These are phyloP conservation scores for Oppia nitens DNA, from an alignment of 1,140 invertebrate genomes.

Conservation along the genomic window DNA sequence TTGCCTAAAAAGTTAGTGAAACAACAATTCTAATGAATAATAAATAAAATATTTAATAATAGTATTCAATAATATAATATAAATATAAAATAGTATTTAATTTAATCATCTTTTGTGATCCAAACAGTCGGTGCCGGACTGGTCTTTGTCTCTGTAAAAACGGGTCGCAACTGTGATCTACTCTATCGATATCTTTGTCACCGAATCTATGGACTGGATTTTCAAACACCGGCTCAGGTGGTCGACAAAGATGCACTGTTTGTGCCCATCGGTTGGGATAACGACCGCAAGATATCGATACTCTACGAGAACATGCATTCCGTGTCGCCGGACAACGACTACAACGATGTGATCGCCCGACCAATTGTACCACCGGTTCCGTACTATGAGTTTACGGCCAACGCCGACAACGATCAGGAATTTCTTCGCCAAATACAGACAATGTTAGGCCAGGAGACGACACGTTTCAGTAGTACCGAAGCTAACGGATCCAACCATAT, in stretches of 20 bases:
- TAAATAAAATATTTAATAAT: background rate
- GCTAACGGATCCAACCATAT: background rate
- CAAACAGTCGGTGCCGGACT: constrained; percentile 64
- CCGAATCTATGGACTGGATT: constrained; percentile 89
- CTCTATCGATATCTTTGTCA: constrained; percentile 97
- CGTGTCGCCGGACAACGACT: constrained; percentile 81
- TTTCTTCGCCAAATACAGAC: constrained; percentile 45
- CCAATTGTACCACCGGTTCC: constrained; percentile 47
- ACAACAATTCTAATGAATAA: background rate
- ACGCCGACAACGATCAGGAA: constrained; percentile 82
- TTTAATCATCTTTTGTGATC: background rate
- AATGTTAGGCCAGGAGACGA: constrained; percentile 27
- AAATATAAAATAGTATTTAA: background rate
- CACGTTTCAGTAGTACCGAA: constrained; percentile 20
- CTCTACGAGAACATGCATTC: constrained; percentile 88
- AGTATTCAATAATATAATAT: background rate
- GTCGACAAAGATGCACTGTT: constrained; percentile 98
- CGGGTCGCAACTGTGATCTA: constrained; percentile 97
- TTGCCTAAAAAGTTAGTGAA: constrained; percentile 58
- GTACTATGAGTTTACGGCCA: constrained; percentile 66
- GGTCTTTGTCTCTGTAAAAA: constrained; percentile 95
- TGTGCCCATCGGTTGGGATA: constrained; percentile 98
- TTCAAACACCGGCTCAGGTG: constrained; percentile 78
- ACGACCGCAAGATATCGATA: constrained; percentile 96
- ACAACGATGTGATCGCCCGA: constrained; percentile 72